phyloP scores from a whole-genome alignment of 2,113 vertebrate species.

The Aldabrachelys gigantea region DNA sequence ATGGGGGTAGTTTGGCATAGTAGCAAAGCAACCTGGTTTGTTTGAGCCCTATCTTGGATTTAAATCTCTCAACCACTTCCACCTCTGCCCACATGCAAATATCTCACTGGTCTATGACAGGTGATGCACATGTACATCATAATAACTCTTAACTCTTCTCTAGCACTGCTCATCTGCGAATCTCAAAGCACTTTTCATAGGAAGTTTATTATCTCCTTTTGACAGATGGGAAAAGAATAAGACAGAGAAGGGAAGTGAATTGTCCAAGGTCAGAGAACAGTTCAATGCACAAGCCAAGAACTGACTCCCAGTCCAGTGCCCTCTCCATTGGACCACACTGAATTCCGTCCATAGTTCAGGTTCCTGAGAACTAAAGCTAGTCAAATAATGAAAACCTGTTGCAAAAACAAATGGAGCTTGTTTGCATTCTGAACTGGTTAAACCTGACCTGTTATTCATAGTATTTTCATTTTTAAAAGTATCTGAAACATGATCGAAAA shows the following conservation, averaged over 20 bases:
- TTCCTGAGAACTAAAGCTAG: neutral
- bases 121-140: neutral
- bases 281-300: neutral
- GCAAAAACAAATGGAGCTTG: conserved; percentile 18
- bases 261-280: neutral
- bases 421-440: neutral
- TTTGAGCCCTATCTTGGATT: conserved; percentile 32
- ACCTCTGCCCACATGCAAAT: neutral
- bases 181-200: neutral
- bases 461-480: neutral
- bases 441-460: neutral
- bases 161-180: neutral
- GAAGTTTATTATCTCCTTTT: neutral
- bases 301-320: neutral
- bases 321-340: neutral
- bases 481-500: neutral
- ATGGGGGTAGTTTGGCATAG: neutral
- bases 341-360: neutral
- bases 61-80: neutral
- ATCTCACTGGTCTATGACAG: neutral
- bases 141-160: neutral
- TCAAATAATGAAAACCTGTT: neutral
- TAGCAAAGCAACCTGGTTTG: conserved; percentile 21
- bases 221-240: neutral
- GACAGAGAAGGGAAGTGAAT: neutral